Base-by-base conservation (phyloP, 2,888 invertebrate species). In the Athalia cordata region DNA sequence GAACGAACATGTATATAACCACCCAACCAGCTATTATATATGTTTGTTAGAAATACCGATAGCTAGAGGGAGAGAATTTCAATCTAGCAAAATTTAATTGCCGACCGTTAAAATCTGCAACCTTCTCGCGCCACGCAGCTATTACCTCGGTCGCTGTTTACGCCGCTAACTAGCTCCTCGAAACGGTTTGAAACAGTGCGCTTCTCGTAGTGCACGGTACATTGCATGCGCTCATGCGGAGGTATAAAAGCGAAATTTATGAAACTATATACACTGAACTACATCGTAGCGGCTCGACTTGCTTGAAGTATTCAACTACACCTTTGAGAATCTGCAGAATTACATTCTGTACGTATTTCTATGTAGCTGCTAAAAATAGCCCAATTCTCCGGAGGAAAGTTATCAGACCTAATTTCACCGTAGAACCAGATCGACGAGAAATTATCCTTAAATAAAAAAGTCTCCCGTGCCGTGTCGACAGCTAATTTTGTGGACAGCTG, bases 1-100 rank as follows among this genome's bases (percentile, higher is more conserved):
- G 29, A 29, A 29, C 29, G 29, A 29, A 29, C 29, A 2, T 29
- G 29, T 29, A 29, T 29, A 29, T 29, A 29, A 0, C 29, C 29
- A 29, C 29, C 29, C 29, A 2, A 29, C 29, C 29, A 29, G 29
- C 29, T 29, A 29, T 29, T 29, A 29, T 29, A 29, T 29, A 29
- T 29, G 29, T 29, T 29, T 9, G 59, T 59, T n/a, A 72, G 47
- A 72, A 57, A 49, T 57, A 72, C 45, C 45, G 43, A 59, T 57
- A 59, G 59, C n/a, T 29, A 59, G 72, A 57, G 55, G 55, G 43
- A 47, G 72, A 59, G 59, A 75, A 52, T 75, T 75, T 64, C 75
- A 75, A 75, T 75, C 64, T 52, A 52, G 43, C 75, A n/a, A 75
- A 75, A 75, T 62, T 75, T 62, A 61, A 75, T 75, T 52, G 62